Evolutionary conservation across 2,113 vertebrate species (phyloP), one percentile per base, ranked within the genome.

Genomic region (Geococcyx californianus): DNA sequence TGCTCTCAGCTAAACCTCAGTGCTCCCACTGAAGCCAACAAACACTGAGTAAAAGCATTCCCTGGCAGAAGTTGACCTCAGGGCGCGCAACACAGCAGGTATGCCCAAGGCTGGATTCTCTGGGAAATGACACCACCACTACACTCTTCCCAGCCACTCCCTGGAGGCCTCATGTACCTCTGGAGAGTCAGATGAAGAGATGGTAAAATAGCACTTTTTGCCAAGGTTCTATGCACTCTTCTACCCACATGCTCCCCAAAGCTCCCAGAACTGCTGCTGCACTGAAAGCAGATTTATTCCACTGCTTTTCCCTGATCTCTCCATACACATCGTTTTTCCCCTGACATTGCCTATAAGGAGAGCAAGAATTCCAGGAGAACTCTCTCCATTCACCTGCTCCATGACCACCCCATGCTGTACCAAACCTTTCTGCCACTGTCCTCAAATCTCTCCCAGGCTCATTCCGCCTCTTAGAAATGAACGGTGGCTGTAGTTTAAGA

Each of bases 151-250:
- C 68, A 94, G 33, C 28, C 54, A 3, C 31, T 49, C 21, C 66
- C 56, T 89, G 55, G 26, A 64, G 23, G 7, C 11, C 18, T 6
- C 47, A 18, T 28, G 28, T 79, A 54, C 58, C 36, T 33, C 28
- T 44, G 36, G 9, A 5, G 21, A 80, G 3, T 38, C 73, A 94
- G n/a, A 56, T 24, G 28, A 52, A 87, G 51, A 55, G 11, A 52
- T 9, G 6, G 7, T 17, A 33, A 93, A 63, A n/a, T 8, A 45
- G 11, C 2, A 8, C 12, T 21, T 36, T 47, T 60, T 58, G 16
- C 25, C 62, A 52, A 52, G 44, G 12, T 64, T 11, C 44, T 51
- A 5, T 0, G 0, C 4, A 2, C 12, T 59, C 6, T 51, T 78
- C 74, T 82, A 42, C 62, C 47, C 36, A 31, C 26, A 3, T 55